These are phyloP conservation scores for Plectropomus leopardus DNA, from an alignment of 2,113 vertebrate genomes.

Conservation along the genomic window DNA sequence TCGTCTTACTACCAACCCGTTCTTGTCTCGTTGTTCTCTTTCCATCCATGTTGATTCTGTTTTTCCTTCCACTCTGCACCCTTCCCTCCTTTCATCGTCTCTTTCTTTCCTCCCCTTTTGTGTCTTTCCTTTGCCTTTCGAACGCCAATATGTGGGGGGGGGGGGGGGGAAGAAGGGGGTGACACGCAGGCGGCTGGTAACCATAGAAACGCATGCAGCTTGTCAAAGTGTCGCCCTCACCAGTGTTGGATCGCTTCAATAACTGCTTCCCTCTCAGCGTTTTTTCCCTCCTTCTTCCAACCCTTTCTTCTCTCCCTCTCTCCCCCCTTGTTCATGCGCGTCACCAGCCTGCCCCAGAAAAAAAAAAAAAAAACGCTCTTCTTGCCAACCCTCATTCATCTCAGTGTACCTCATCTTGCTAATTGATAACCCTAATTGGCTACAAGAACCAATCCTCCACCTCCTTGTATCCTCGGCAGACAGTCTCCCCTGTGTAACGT, in stretches of 20 bases:
- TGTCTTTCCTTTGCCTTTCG: conserved; percentile 56
- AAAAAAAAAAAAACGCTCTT: conserved; percentile 4
- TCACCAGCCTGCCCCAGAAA: conserved; percentile 21
- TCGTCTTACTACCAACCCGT: neutral
- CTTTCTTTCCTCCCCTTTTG: conserved; percentile 5
- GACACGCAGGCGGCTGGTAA: conserved; percentile 66
- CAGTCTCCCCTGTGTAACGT: conserved; percentile 28
- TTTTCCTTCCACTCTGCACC: conserved; percentile 19
- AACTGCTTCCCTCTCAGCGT: conserved; percentile 50
- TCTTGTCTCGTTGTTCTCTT: conserved; percentile 2
- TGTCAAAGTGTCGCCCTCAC: conserved; percentile 74
- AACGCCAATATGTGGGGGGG: conserved; percentile 51
- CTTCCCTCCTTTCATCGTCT: conserved; percentile 23
- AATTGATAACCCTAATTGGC: conserved; percentile 76
- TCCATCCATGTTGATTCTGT: conserved; percentile 29
- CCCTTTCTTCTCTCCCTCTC: conserved; percentile 19
- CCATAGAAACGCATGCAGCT: conserved; percentile 80
- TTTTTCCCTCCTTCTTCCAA: conserved; percentile 31
- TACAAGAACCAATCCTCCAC: conserved; percentile 59
- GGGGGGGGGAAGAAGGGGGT: conserved; percentile 49
- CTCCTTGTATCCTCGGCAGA: conserved; percentile 46
- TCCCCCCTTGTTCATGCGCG: conserved; percentile 3
- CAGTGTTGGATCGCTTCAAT: conserved; percentile 76
- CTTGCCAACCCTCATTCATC: conserved; percentile 61
- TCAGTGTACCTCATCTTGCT: conserved; percentile 51